Evolutionary conservation across 2,797 vertebrate genomes (phyloP), one percentile per base, ranked within the genome.

Genomic region (Ciconia nigra): DNA sequence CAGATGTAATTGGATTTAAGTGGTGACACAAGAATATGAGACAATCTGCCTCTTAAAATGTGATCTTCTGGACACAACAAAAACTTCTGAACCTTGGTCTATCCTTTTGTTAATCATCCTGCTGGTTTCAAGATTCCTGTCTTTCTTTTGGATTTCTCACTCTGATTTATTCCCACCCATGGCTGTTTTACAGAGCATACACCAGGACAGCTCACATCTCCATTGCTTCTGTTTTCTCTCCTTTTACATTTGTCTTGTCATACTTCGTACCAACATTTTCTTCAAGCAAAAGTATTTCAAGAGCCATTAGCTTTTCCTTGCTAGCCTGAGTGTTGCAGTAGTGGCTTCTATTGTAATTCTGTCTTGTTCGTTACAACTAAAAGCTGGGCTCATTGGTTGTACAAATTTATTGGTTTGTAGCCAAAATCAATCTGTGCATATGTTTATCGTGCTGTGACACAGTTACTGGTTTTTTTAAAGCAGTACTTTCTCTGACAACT

Each of bases 391-490:
- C 70, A 25, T 24, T 42, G 51, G 24, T 52, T 84, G 76, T 20
- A 46, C 2, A 0, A 31, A 78, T 95, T 55, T 73, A 51, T 91
- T 95, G 96, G 80, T 82, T 58, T 74, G 31, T 44, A 59, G 90
- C 96, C 96, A 96, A 28, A 93, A 95, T 83, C 88, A 76, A 74
- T 95, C 93, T 90, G 73, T 93, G 85, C 90, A 84, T 95, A 90
- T 95, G 94, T 91, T 96, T 79, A 41, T 90, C n/a, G 2, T 72
- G 77, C 94, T 95, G 93, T 82, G 91, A 94, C 90, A 87, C 92
- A 78, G 82, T 54, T 63, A n/a, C 77, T 73, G 70, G 5, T 2
- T 12, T 81, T 90, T 83, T 93, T 89, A 52, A 96, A 92, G 85
- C 88, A 90, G 83, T 91, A 77, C 93, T 94, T 95, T 79, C 70